Evolutionary conservation across 1,140 invertebrate species (phyloP).

Genomic region (Pseudomyrmex concolor): DNA sequence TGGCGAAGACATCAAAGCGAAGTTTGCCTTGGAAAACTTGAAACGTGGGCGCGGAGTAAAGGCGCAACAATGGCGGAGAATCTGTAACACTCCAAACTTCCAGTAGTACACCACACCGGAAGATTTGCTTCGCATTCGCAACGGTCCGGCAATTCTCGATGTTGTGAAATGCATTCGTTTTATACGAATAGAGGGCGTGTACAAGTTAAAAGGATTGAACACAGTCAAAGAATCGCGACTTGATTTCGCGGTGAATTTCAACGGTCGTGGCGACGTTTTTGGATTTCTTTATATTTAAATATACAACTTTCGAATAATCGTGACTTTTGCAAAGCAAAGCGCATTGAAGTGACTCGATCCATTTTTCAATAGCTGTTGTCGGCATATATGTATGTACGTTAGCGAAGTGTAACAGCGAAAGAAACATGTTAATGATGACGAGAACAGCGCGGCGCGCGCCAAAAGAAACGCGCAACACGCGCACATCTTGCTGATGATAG

Average conservation of each 20-base stretch:
- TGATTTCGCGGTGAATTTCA: neutral
- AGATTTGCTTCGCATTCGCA: constrained; percentile 38
- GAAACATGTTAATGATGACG: neutral
- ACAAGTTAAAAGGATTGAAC: constrained; percentile 35
- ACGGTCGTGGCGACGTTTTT: neutral
- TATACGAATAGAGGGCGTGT: neutral
- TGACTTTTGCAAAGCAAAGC: neutral
- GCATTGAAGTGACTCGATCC: neutral
- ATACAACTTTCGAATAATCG: neutral
- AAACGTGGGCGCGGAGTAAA: neutral
- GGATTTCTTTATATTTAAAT: neutral
- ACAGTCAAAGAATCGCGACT: constrained; percentile 6
- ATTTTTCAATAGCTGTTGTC: neutral
- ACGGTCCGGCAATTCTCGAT: constrained; percentile 38
- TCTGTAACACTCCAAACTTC: constrained; percentile 38
- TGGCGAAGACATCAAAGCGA: neutral
- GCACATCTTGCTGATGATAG: no score
- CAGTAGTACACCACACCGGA: constrained; percentile 23
- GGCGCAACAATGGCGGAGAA: constrained; percentile 31
- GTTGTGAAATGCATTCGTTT: constrained; percentile 22
- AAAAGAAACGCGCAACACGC: neutral
- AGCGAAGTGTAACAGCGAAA: neutral
- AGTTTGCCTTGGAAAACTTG: constrained; percentile 24
- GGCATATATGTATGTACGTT: neutral
- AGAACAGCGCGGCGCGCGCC: no score